Conservation (phyloP, 2,113 vertebrate genomes). For the Ammospiza caudacuta region DNA sequence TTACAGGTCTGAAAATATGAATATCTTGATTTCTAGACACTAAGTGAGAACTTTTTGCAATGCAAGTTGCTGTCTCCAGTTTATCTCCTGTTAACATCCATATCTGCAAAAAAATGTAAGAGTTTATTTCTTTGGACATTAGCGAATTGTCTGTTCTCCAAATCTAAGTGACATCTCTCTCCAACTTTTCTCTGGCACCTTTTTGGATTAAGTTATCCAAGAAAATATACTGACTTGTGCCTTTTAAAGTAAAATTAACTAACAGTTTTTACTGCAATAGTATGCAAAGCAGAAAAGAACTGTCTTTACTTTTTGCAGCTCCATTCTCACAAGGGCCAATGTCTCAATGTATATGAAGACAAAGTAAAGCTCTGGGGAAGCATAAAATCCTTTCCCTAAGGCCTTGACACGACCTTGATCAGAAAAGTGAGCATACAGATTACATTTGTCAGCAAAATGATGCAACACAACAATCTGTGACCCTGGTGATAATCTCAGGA, state of each 20-base stretch:
- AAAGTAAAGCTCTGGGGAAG: neutral
- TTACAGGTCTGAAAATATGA: constrained; percentile 91
- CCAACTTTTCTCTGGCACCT: neutral
- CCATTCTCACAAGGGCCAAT: neutral
- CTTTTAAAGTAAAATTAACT: neutral
- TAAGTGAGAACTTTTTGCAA: constrained; percentile 95
- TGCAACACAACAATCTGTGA: neutral
- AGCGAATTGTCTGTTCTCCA: neutral
- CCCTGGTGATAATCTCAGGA: neutral
- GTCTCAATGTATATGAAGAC: neutral
- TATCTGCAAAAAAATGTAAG: constrained; percentile 74
- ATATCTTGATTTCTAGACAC: constrained; percentile 92
- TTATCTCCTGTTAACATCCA: constrained; percentile 99
- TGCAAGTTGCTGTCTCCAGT: constrained; percentile 95
- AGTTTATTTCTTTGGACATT: neutral
- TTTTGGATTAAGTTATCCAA: neutral
- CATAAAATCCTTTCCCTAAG: neutral
- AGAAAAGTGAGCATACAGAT: neutral
- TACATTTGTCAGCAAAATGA: neutral
- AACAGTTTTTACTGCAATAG: neutral
- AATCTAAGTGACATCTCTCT: neutral
- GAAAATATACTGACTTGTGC: neutral
- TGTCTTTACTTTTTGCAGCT: neutral
- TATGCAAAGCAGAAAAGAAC: neutral
- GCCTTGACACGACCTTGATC: neutral